Evolutionary conservation across 2,888 invertebrate genomes (phyloP).

Genomic region (Tinea semifulvella): DNA sequence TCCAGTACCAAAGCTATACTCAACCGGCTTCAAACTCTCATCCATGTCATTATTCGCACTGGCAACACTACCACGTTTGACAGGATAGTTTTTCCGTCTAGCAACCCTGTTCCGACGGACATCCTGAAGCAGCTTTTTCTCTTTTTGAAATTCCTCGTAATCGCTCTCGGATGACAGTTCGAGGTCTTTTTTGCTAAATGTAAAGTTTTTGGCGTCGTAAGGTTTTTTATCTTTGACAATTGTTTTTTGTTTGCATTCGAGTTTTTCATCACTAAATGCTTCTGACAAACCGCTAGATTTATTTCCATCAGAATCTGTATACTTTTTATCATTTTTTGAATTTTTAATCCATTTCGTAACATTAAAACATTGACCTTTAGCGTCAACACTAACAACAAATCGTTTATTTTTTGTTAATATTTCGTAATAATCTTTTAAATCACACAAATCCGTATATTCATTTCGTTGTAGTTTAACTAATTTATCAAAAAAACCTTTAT

Average conservation of each 20-base stretch:
- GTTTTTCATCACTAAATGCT: constrained; percentile 30
- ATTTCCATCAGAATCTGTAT: constrained; percentile 14
- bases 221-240: not conserved
- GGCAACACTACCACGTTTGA: constrained; percentile 21
- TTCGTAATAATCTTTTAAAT: constrained; percentile 28
- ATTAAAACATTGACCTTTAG: constrained; percentile 21
- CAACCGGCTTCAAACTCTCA: constrained; percentile 50
- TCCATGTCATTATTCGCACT: constrained; percentile 34
- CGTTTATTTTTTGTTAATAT: constrained; percentile 34
- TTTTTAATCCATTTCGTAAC: constrained; percentile 33
- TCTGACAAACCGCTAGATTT: constrained; percentile 28
- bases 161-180: constrained; percentile 47
- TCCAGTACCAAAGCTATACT: constrained; percentile 57
- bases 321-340: not conserved
- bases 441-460: constrained; percentile 23
- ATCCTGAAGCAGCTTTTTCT: constrained; percentile 37
- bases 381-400: constrained; percentile 28
- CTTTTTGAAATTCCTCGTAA: constrained; percentile 30
- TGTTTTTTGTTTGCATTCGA: constrained; percentile 23
- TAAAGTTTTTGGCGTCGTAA: constrained; percentile 22
- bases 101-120: constrained; percentile 38
- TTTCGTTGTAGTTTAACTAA: not conserved
- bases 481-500: not conserved
- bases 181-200: constrained; percentile 40
- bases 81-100: constrained; percentile 41